Base-by-base conservation (phyloP, 2,113 vertebrate genomes). In the Mesembrinibis cayennensis region DNA sequence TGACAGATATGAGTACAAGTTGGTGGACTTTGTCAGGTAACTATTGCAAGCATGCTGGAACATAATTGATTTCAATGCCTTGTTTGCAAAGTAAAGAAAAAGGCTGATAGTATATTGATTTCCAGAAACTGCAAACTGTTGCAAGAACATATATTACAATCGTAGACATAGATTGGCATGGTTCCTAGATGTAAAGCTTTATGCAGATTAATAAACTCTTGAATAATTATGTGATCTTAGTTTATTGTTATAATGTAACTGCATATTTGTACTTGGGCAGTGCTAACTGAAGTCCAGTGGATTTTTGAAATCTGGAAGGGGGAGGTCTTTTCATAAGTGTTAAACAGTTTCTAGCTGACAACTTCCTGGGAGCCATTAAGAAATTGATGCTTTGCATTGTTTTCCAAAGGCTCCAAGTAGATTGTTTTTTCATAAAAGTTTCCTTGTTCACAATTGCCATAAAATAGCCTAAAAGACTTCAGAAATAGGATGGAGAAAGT, bases 141-240 rank as follows among this genome's bases (percentile, higher is more conserved):
- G 23, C 8, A 55, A 50, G 29, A n/a, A 21, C 6, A 1, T 40
- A 0, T 34, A 11, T 74, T 77, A 22, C 6, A 36, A 7, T 10
- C 29, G 26, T 32, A 77, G 67, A 22, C 8, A 8, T 30, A 55
- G 36, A 32, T 17, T 73, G 67, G 6, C 5, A 5, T 11, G 21
- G 18, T 12, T 83, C 49, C 63, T 87, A 81, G 32, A 38, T 32
- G 42, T 62, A 49, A 73, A 65, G 21, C 23, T 90, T 82, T 76
- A 30, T 70, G 30, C 36, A 62, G 36, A 40, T 80, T 69, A 56
- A 76, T 65, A 32, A 88, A 21, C 25, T 61, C 42, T 45, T 25
- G 65, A 42, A 55, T 93, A 71, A 44, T 45, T 45, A 18, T 52
- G 36, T 8, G 38, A 59, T 47, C 16, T 82, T 59, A 47, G 8